Base-by-base conservation (phyloP, 2,888 invertebrate genomes). In the Tinea semifulvella region DNA sequence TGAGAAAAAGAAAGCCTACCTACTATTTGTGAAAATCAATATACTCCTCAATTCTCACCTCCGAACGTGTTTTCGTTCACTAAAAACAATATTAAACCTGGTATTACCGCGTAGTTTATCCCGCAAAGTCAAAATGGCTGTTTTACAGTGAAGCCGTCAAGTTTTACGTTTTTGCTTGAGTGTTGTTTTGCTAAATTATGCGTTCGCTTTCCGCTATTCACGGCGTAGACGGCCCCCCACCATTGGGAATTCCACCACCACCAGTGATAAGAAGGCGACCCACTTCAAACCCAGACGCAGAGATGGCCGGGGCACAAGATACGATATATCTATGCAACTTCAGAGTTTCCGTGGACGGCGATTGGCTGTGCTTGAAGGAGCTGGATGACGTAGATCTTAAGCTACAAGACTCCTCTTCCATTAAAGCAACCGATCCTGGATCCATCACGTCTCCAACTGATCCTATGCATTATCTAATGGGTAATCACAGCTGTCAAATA, bases 281-380 rank as follows among this genome's bases (percentile, higher is more conserved):
- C 39, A 73, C 68, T 50, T 63, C 60, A 13, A 70, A 68, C 51
- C 57, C 73, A 38, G 79, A 81, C 65, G 71, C 63, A 61, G 89
- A 89, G 58, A 89, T 90, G 87, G 89, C 90, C 56, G 92, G 92
- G 56, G 96, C 95, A 39, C 94, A 96, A 76, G 96, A 97, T 70
- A 97, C 96, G 46, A 96, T 97, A 61, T 97, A 97, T 77, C 80
- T 97, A 69, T 97, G 97, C 82, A 97, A 97, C 72, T 97, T 97
- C 74, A 91, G 97, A 47, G 97, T 97, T 4, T 96, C 96, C 43
- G 97, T 97, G 35, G 96, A 97, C 62, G 97, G 97, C 48, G 97
- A 97, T 69, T 97, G 97, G 97, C 84, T 97, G 47, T 97, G 97
- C 66, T 81, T 97, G 46, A 93, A 95, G 68, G 96, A 97, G 69